Percentiles rank a stretch among this genome's conserved stretches.
phyloP scores from a whole-genome alignment of 2,797 vertebrate genomes.

The Neomorphus geoffroyi region DNA sequence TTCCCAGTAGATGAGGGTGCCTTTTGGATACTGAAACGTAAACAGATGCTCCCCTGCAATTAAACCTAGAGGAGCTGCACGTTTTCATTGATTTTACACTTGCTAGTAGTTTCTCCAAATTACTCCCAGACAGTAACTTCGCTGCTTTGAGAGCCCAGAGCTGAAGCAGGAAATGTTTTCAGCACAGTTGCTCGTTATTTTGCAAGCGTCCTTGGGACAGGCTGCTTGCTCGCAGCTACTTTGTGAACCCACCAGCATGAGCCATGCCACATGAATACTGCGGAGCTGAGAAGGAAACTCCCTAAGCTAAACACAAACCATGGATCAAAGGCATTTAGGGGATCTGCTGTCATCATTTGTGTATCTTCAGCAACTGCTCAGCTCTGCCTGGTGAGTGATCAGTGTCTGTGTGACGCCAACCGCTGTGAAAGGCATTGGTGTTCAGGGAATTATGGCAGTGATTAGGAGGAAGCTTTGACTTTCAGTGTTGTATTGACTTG shows the following conservation, averaged over 20 bases:
- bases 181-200: background rate
- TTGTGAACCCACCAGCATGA: background rate
- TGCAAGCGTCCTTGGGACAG: background rate
- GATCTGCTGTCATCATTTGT: slow-evolving; percentile 1
- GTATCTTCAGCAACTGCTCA: background rate
- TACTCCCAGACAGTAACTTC: background rate
- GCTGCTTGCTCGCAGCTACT: background rate
- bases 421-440: background rate
- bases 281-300: background rate
- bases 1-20: rapidly evolving
- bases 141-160: background rate
- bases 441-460: background rate
- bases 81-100: background rate
- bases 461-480: background rate
- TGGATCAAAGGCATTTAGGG: background rate
- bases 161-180: slow-evolving; percentile 9
- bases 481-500: background rate
- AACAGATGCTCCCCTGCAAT: background rate
- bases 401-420: background rate
- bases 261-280: background rate
- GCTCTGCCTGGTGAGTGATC: background rate
- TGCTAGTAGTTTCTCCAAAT: background rate
- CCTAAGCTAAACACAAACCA: background rate
- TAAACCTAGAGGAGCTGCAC: background rate
- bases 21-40: background rate